Evolutionary conservation across 2,888 invertebrate genomes (phyloP).

Genomic region (Marasmarcha lunaedactyla): DNA sequence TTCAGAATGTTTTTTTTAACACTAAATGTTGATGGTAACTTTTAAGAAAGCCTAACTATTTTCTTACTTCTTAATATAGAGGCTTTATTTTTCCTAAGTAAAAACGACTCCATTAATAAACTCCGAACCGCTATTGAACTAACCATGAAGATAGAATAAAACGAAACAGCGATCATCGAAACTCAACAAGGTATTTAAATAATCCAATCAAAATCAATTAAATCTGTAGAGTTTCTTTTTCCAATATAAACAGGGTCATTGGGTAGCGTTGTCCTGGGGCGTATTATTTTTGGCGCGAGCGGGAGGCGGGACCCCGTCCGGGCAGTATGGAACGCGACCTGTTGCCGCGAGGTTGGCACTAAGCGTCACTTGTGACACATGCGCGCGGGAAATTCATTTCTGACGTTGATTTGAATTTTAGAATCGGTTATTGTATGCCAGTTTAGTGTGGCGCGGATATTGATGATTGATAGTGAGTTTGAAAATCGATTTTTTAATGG

Average conservation of each 20-base stretch:
- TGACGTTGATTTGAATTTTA: constrained; percentile 22
- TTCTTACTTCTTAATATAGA: too few species aligned
- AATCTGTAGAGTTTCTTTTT: constrained; percentile 47
- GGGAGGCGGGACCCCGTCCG: constrained; percentile 33
- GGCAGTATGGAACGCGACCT: constrained; percentile 63
- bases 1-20: too few species aligned
- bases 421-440: constrained; percentile 18
- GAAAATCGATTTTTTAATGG: background rate
- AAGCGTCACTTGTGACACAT: background rate
- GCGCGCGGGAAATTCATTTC: constrained; percentile 33
- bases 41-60: too few species aligned
- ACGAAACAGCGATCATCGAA: too few species aligned
- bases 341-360: constrained; percentile 58
- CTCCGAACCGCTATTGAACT: too few species aligned
- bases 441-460: constrained; percentile 8
- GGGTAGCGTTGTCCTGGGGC: constrained; percentile 50
- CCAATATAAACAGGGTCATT: constrained; percentile 54
- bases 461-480: background rate
- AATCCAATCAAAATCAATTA: constrained; percentile 28
- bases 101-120: too few species aligned
- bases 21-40: too few species aligned
- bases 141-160: too few species aligned
- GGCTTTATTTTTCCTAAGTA: too few species aligned
- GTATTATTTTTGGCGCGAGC: constrained; percentile 63
- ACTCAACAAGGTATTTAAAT: background rate